Percentiles rank a stretch among this genome's conserved stretches.
phyloP scores from a whole-genome alignment of 2,113 vertebrate species.

The Chamaea fasciata region DNA sequence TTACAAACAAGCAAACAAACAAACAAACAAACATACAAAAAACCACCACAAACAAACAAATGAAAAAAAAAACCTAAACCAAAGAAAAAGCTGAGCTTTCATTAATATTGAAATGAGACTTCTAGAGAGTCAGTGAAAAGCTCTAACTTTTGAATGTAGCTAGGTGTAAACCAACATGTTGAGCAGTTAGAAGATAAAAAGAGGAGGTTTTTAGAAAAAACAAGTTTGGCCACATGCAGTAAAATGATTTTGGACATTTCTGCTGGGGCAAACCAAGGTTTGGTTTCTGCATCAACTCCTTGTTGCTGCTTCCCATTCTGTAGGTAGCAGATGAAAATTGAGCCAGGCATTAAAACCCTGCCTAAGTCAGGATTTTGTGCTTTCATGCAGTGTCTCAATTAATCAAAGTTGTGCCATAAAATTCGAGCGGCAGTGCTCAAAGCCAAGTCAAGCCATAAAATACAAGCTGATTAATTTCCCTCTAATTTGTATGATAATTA shows the following conservation, averaged over 20 bases:
- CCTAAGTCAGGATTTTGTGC: conserved; percentile 31
- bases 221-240: not conserved
- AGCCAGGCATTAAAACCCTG: not conserved
- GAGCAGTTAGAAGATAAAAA: not conserved
- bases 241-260: not conserved
- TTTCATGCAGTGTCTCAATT: conserved; percentile 69
- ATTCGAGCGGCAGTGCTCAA: conserved; percentile 30
- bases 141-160: not conserved
- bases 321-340: not conserved
- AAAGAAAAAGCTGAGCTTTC: not conserved
- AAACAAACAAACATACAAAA: no score
- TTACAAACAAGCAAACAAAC: not conserved
- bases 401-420: conserved; percentile 74
- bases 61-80: no score
- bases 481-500: conserved; percentile 83
- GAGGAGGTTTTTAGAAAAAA: not conserved
- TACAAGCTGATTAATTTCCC: conserved; percentile 76
- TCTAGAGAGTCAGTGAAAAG: not conserved
- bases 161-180: not conserved
- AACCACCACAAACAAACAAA: no score
- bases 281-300: not conserved
- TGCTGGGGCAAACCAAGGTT: not conserved
- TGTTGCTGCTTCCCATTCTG: not conserved
- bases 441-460: conserved; percentile 64
- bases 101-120: not conserved